These are phyloP conservation scores for Torymus tubicola DNA, from an alignment of 2,888 invertebrate species.

Conservation along the genomic window DNA sequence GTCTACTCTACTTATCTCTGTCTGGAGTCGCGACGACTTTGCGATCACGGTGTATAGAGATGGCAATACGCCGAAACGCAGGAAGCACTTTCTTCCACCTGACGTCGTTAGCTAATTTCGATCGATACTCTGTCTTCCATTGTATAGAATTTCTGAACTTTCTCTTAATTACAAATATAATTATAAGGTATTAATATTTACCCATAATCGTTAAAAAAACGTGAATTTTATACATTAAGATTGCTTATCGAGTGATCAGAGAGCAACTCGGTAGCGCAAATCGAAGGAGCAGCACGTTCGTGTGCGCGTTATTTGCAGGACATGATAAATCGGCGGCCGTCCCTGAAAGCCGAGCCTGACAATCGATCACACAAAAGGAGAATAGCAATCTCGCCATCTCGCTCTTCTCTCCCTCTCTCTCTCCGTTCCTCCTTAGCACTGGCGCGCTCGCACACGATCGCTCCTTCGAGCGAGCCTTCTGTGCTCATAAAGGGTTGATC, in stretches of 20 bases:
- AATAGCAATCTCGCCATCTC: constrained; percentile 45
- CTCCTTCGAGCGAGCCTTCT: constrained; percentile 60
- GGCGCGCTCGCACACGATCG: constrained; percentile 38
- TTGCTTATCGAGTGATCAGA: constrained; percentile 9
- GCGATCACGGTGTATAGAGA: constrained; percentile 7
- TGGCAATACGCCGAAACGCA: constrained; percentile 59
- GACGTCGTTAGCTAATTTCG: background rate
- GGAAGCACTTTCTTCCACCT: constrained; percentile 62
- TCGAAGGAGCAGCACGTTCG: constrained; percentile 21
- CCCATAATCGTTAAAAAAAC: constrained; percentile 1
- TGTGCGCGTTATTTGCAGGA: constrained; percentile 1
- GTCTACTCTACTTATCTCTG: constrained; percentile 54
- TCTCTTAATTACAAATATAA: background rate
- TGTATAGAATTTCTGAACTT: too few relatives aligned
- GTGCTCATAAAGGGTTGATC: constrained; percentile 66
- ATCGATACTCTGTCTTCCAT: constrained; percentile 4
- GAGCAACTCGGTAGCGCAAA: constrained; percentile 26
- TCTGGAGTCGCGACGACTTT: background rate
- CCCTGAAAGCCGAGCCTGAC: constrained; percentile 36
- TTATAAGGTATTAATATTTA: background rate
- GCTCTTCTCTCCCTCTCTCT: constrained; percentile 26
- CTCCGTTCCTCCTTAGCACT: constrained; percentile 44
- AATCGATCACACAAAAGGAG: constrained; percentile 53
- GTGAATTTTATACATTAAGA: background rate
- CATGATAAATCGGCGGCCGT: constrained; percentile 45